Base-by-base conservation (phyloP, 2,113 vertebrate species). In the Callorhinus ursinus region DNA sequence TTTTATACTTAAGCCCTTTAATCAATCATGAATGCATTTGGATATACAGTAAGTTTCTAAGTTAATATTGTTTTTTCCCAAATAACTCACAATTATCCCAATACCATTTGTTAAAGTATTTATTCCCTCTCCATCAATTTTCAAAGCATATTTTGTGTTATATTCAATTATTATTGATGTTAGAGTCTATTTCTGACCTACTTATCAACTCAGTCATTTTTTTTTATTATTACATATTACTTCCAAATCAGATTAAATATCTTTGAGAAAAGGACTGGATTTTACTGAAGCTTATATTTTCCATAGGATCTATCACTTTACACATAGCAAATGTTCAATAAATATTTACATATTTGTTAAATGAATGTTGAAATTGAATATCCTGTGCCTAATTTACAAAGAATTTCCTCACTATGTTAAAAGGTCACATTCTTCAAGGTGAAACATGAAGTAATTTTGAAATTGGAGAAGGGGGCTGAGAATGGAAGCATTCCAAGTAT, bases 361-460 rank as follows among this genome's bases (percentile, higher is more conserved):
- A 94, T 61, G 55, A 93, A 94, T 97, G 90, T 74, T 82, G 67
- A 96, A 92, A 93, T 94, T 88, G 53, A 92, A 90, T 97, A 93
- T 92, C 88, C 63, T 96, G 77, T 96, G 95, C 36, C 90, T 96
- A 95, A 97, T 76, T 93, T 86, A 89, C 49, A 93, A 97, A 93
- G 95, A 97, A 97, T 97, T 98, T 98, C 96, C 97, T 96, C 39
- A 24, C 53, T 69, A 77, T 95, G 96, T 83, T 79, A 93, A 96
- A 96, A 97, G 96, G 97, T 96, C 97, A 97, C 96, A 98, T 98
- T 98, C 96, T 97, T 97, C 96, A 98, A 98, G 98, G 98, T 98
- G 96, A 97, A 97, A 92, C 93, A 97, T 98, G 97, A 98, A 98
- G 97, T 95, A 95, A 98, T 98, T 97, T 95, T 97, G 98, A 97